Evolutionary conservation across 92 coral and sea anemone species (phyloP).

Genomic region (Desmophyllum pertusum): DNA sequence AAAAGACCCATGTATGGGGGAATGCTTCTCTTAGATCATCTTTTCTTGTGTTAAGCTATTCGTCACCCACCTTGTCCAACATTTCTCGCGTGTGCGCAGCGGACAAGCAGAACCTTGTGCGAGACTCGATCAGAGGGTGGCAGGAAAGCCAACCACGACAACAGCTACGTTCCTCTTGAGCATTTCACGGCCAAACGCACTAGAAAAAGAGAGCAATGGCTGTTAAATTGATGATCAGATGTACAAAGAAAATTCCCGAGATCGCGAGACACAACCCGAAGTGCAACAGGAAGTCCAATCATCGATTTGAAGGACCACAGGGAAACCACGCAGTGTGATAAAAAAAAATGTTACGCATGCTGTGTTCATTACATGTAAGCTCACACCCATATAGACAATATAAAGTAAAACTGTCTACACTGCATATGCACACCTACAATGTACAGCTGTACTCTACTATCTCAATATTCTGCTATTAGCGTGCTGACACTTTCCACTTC

Average conservation of each 20-base stretch:
- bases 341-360: background rate
- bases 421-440: too few species aligned
- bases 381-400: too few species aligned
- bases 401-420: too few species aligned
- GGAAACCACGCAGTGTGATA: background rate
- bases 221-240: background rate
- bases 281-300: too few species aligned
- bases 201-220: slow-evolving; percentile 17
- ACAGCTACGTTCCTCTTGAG: slow-evolving; percentile 86
- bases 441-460: too few species aligned
- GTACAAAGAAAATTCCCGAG: background rate
- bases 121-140: slow-evolving; percentile 95
- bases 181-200: slow-evolving; percentile 95
- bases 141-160: slow-evolving; percentile 97
- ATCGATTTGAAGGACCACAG: background rate
- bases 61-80: slow-evolving; percentile 73
- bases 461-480: too few species aligned
- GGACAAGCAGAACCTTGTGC: slow-evolving; percentile 92
- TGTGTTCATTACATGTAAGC: too few species aligned
- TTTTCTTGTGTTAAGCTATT: background rate
- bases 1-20: too few species aligned
- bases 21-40: too few species aligned
- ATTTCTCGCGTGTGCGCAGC: slow-evolving; percentile 95
- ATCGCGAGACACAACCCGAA: background rate
- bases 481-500: too few species aligned